phyloP scores from a whole-genome alignment of 2,888 invertebrate genomes.

The Corythucha ciliata region DNA sequence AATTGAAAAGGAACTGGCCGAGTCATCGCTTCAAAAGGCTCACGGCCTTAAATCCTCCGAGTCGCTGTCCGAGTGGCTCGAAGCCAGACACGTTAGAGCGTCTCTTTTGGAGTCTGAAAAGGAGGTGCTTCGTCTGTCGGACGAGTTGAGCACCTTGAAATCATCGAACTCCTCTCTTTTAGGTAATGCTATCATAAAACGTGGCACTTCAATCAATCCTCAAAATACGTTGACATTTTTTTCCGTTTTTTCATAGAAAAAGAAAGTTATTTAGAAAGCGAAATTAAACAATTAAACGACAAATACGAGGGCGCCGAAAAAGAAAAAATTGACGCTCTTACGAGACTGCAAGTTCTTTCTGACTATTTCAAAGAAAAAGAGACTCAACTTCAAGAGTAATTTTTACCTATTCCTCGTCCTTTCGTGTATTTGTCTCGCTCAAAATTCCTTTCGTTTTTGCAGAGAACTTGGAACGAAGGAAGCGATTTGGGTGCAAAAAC shows the following conservation, averaged over 20 bases:
- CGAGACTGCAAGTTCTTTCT: constrained; percentile 73
- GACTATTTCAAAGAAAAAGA: constrained; percentile 88
- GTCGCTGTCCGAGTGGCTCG: constrained; percentile 24
- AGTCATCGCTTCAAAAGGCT: constrained; percentile 25
- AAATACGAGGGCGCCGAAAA: constrained; percentile 57
- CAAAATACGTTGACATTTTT: not conserved
- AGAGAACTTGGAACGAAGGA: constrained; percentile 45
- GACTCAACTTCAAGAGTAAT: constrained; percentile 74
- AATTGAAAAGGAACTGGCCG: constrained; percentile 22
- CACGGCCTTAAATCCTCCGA: constrained; percentile 25
- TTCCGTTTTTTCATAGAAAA: constrained; percentile 32
- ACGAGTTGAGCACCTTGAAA: constrained; percentile 1
- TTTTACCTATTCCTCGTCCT: constrained; percentile 30
- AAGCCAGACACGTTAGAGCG: constrained; percentile 21
- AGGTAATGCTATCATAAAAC: constrained; percentile 9
- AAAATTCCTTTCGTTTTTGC: constrained; percentile 16
- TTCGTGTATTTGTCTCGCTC: not conserved
- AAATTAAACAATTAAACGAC: constrained; percentile 48
- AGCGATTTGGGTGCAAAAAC: constrained; percentile 66
- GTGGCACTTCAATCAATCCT: not conserved
- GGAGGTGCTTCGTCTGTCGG: constrained; percentile 10
- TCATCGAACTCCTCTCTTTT: not conserved
- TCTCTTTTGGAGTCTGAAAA: constrained; percentile 20
- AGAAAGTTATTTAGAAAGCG: constrained; percentile 41
- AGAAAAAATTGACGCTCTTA: constrained; percentile 66